Evolutionary conservation across 1,140 invertebrate species (phyloP), one percentile per base, ranked within the genome.

Genomic region (Lordiphosa collinella): DNA sequence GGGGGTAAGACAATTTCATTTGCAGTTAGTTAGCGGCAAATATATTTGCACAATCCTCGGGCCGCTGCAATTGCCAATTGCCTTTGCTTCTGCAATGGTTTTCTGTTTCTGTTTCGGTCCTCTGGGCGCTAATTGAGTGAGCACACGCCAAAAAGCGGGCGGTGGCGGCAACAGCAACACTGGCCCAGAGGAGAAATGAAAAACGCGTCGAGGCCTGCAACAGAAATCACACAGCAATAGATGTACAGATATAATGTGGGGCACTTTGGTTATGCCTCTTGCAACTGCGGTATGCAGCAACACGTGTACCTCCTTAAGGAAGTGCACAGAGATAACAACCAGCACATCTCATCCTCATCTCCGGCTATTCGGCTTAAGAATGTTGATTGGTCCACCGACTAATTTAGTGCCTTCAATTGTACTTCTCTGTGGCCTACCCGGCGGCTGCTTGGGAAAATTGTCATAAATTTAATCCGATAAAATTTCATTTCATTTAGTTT

Each of bases 111-210:
- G 76, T 84, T 84, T 78, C 78, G 78, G 63, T 82, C 57, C 71
- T 80, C 76, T 80, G 78, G 73, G 57, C 76, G 76, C 76, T 80
- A 80, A 80, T 80, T 80, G 76, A 80, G 78, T 82, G 78, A 82
- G 78, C 78, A 82, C 78, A 82, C 78, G 78, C 80, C 78, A 76
- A 38, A 34, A 58, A 49, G 58, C 1, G 44, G 55, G 57, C 54
- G 41, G 32, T 18, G 18, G 18, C 18, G 18, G 18, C 18, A 5
- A 5, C 18, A 5, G 18, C 18, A 22, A 22, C 18, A 22, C 18
- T 22, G 18, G 18, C 18, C 18, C 5, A 80, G 76, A 84, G 76
- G 76, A 82, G 76, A 82, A 82, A 82, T 84, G 78, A 84, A 82
- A 84, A 82, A 84, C 72, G 62, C 76, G 65, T 46, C 78, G 67